Conservation (phyloP, 2,888 invertebrate genomes). For the Andrena marginata region DNA sequence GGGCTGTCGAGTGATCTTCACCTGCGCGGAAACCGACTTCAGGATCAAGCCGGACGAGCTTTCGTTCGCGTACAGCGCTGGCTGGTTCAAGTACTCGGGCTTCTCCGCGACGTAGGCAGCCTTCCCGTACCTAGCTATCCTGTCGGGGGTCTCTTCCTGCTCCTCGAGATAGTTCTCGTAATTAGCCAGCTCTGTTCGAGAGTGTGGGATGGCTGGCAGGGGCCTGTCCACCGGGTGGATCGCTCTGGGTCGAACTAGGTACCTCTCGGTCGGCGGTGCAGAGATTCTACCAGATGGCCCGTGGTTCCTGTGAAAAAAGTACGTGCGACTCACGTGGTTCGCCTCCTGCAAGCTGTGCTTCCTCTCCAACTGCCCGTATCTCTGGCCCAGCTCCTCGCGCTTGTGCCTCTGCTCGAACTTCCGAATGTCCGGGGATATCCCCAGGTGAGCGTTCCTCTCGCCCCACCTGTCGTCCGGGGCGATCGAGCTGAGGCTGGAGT, state of each 20-base stretch:
- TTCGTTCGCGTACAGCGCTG: constrained; percentile 34
- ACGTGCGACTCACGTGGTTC: constrained; percentile 59
- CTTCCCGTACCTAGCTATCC: neutral
- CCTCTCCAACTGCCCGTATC: constrained; percentile 75
- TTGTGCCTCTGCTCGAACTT: constrained; percentile 75
- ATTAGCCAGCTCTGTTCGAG: constrained; percentile 75
- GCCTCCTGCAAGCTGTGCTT: constrained; percentile 82
- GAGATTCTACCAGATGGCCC: constrained; percentile 80
- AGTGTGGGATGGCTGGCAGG: constrained; percentile 80
- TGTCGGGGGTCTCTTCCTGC: constrained; percentile 1
- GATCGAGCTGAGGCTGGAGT: constrained; percentile 78
- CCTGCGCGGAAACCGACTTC: constrained; percentile 79
- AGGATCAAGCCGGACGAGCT: constrained; percentile 45
- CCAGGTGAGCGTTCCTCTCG: constrained; percentile 67
- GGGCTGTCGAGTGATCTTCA: constrained; percentile 76
- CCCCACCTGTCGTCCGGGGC: constrained; percentile 78
- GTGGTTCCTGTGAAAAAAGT: constrained; percentile 77
- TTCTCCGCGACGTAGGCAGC: constrained; percentile 13
- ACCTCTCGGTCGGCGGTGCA: constrained; percentile 80
- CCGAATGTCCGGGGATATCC: constrained; percentile 69
- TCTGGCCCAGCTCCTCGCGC: constrained; percentile 49
- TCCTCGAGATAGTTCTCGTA: constrained; percentile 77
- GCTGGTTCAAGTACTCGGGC: constrained; percentile 65
- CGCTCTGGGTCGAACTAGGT: constrained; percentile 77
- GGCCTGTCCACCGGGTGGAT: constrained; percentile 82